Percentiles rank a stretch among this genome's conserved stretches.
Evolutionary conservation across 37 sponge, comb jelly and placozoan species (phyloP).

Genomic region (Axinella damicornis): DNA sequence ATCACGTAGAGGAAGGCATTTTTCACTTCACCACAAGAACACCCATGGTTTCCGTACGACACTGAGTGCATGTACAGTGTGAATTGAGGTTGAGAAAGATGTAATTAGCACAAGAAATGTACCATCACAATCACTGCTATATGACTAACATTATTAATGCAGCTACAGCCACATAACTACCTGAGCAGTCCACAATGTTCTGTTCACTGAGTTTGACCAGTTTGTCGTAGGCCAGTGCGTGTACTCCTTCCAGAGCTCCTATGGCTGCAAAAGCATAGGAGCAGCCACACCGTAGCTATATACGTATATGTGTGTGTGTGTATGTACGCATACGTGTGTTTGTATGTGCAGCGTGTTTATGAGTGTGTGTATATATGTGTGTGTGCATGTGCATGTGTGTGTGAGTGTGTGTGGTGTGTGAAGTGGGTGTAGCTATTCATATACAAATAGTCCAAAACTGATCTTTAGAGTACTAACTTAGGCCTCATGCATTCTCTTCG

Average conservation of each 20-base stretch:
- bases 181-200: slow-evolving; percentile 86
- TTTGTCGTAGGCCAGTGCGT: slow-evolving; percentile 59
- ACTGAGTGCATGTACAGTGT: slow-evolving; percentile 1
- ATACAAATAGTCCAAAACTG: too few species aligned
- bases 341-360: too few species aligned
- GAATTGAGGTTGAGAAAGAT: too few species aligned
- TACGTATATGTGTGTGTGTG: background rate
- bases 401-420: too few species aligned
- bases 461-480: too few species aligned
- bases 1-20: slow-evolving; percentile 74
- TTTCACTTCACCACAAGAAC: slow-evolving; percentile 65
- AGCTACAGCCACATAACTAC: slow-evolving; percentile 6
- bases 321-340: too few species aligned
- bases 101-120: too few species aligned
- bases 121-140: too few species aligned
- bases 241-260: slow-evolving; percentile 74
- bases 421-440: too few species aligned
- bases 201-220: slow-evolving; percentile 78
- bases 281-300: slow-evolving; percentile 58
- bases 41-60: slow-evolving; percentile 79
- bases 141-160: too few species aligned
- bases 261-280: slow-evolving; percentile 66
- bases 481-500: too few species aligned
- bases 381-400: too few species aligned
- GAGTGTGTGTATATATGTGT: background rate